Evolutionary conservation across 2,888 invertebrate species (phyloP).

Genomic region (Cabera pusaria): DNA sequence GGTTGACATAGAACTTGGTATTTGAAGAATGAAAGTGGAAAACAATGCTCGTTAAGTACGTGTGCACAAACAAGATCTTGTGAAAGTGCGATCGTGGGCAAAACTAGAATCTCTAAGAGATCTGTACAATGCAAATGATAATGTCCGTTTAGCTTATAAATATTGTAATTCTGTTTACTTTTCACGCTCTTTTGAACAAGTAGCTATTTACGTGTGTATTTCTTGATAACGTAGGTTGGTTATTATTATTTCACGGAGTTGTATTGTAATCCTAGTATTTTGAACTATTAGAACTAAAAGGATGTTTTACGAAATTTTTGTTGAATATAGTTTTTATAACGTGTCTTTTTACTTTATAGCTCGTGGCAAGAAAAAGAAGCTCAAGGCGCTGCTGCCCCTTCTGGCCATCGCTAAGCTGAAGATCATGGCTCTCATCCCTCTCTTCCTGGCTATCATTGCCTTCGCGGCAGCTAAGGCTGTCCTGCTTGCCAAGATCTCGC

Average conservation of each 20-base stretch:
- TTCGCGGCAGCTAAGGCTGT: conserved; percentile 94
- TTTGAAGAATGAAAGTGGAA: conserved; percentile 26
- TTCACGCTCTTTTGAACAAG: conserved; percentile 17
- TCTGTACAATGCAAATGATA: conserved; percentile 13
- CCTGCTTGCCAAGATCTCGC: conserved; percentile 91
- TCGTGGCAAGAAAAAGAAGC: conserved; percentile 91
- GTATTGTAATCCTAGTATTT: too few relatives aligned
- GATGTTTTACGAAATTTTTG: too few relatives aligned
- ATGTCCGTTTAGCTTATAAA: conserved; percentile 9
- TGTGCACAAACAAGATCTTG: conserved; percentile 26
- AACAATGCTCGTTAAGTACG: conserved; percentile 16
- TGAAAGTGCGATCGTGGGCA: conserved; percentile 28
- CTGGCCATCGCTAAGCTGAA: conserved; percentile 91
- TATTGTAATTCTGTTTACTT: conserved; percentile 10
- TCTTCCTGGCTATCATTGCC: conserved; percentile 89
- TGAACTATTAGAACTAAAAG: too few relatives aligned
- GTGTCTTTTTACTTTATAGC: conserved; percentile 73
- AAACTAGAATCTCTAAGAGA: conserved; percentile 21
- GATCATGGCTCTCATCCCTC: conserved; percentile 89
- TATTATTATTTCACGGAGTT: too few relatives aligned
- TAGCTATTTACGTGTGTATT: neutral
- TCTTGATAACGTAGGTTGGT: too few relatives aligned
- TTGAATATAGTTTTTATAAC: too few relatives aligned
- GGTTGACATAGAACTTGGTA: conserved; percentile 11
- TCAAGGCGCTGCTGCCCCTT: conserved; percentile 89